Evolutionary conservation across 2,113 vertebrate genomes (phyloP).

Genomic region (Leptosomus discolor): DNA sequence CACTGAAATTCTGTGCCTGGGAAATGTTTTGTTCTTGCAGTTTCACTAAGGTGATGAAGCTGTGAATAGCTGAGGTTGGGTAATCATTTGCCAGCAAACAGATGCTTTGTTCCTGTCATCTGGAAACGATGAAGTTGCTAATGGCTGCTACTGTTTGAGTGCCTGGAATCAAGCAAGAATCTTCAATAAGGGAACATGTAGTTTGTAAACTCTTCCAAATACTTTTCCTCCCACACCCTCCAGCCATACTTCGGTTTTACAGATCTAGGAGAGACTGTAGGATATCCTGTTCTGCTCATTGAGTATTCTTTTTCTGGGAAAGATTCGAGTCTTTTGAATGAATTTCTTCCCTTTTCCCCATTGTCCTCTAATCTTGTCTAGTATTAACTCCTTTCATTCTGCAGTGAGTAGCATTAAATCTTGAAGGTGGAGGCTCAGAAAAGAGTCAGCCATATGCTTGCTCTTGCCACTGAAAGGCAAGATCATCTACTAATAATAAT

Average conservation of each 20-base stretch:
- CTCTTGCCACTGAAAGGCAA: neutral
- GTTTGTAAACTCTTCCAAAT: conserved; percentile 1
- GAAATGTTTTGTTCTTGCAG: neutral
- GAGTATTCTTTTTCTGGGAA: neutral
- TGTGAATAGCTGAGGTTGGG: neutral
- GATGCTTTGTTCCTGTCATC: conserved; percentile 1
- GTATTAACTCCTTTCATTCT: neutral
- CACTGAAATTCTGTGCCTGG: neutral
- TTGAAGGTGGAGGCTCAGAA: neutral
- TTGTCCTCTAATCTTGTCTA: neutral
- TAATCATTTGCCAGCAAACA: neutral
- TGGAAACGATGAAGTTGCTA: conserved; percentile 6
- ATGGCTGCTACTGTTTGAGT: neutral
- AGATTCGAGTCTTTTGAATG: neutral
- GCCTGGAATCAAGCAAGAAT: neutral
- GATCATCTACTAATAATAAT: neutral
- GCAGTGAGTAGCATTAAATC: neutral
- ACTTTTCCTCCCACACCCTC: neutral
- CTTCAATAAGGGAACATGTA: neutral
- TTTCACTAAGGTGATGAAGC: neutral
- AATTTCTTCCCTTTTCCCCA: neutral
- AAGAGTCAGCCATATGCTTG: neutral
- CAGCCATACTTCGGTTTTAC: neutral
- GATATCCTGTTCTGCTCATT: neutral
- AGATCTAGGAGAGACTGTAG: neutral